phyloP scores from a whole-genome alignment of 2,113 vertebrate species.

The Dolichallabes microphthalmus region DNA sequence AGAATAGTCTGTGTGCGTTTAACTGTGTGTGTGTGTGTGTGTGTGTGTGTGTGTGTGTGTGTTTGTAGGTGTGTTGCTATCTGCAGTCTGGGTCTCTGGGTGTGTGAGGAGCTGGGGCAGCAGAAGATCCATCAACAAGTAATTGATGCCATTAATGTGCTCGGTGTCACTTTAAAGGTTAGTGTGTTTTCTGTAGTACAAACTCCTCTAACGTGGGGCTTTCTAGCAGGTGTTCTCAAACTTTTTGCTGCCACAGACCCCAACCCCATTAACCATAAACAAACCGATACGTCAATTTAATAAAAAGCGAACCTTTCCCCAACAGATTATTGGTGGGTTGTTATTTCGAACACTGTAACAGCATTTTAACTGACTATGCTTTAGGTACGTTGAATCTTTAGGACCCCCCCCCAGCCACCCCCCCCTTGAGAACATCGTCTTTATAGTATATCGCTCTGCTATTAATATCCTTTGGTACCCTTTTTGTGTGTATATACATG shows the following conservation, averaged over 20 bases:
- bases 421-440: background rate
- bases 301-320: background rate
- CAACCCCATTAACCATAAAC: background rate
- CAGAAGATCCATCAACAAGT: conserved; percentile 82
- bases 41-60: conserved; percentile 65
- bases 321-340: background rate
- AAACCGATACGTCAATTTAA: background rate
- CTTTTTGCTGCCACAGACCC: background rate
- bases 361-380: background rate
- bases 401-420: too few species aligned
- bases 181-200: conserved; percentile 34
- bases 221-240: background rate
- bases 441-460: background rate
- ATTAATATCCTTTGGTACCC: background rate
- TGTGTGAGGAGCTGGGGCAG: conserved; percentile 90
- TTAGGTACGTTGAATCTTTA: background rate
- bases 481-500: conserved; percentile 12
- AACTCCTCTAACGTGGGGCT: background rate
- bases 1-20: background rate
- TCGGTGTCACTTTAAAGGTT: conserved; percentile 97
- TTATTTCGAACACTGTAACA: background rate
- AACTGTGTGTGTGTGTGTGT: conserved; percentile 20
- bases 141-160: conserved; percentile 91
- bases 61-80: conserved; percentile 85
- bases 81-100: conserved; percentile 92